Conservation (phyloP, 2,888 invertebrate species). For the Harpagoxenus sublaevis region DNA sequence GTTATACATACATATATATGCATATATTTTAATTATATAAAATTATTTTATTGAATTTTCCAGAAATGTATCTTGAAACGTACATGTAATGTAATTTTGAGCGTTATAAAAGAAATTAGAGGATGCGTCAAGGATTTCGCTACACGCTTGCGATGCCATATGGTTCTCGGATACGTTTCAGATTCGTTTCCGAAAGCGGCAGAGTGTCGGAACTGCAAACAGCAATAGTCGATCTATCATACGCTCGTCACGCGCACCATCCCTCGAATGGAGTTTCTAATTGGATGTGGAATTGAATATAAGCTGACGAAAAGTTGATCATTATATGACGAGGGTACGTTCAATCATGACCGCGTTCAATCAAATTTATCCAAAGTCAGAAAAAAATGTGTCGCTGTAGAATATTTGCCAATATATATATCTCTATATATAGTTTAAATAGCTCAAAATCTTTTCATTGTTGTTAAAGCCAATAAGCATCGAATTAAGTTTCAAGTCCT, state of each 20-base stretch:
- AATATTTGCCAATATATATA: not conserved
- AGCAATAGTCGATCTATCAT: slow-evolving; percentile 73
- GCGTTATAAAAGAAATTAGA: not conserved
- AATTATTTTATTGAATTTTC: not conserved
- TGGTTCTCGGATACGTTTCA: slow-evolving; percentile 64
- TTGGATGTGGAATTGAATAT: slow-evolving; percentile 67
- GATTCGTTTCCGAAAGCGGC: slow-evolving; percentile 44
- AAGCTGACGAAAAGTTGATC: slow-evolving; percentile 63
- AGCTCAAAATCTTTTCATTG: not conserved
- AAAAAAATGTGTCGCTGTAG: slow-evolving; percentile 5
- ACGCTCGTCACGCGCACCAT: slow-evolving; percentile 63
- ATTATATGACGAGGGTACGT: slow-evolving; percentile 37
- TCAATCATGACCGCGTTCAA: slow-evolving; percentile 17
- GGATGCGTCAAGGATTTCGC: slow-evolving; percentile 1
- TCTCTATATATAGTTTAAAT: not conserved
- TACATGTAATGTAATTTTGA: not conserved
- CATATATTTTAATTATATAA: not conserved
- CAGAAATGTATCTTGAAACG: not conserved
- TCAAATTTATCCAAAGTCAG: slow-evolving; percentile 28
- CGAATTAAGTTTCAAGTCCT: too few species aligned
- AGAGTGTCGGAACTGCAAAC: slow-evolving; percentile 68
- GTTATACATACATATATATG: not conserved
- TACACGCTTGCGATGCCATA: slow-evolving; percentile 64
- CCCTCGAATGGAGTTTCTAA: slow-evolving; percentile 62
- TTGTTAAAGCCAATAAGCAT: too few species aligned